phyloP scores from a whole-genome alignment of 2,888 invertebrate species.

The Octodonta nipae region DNA sequence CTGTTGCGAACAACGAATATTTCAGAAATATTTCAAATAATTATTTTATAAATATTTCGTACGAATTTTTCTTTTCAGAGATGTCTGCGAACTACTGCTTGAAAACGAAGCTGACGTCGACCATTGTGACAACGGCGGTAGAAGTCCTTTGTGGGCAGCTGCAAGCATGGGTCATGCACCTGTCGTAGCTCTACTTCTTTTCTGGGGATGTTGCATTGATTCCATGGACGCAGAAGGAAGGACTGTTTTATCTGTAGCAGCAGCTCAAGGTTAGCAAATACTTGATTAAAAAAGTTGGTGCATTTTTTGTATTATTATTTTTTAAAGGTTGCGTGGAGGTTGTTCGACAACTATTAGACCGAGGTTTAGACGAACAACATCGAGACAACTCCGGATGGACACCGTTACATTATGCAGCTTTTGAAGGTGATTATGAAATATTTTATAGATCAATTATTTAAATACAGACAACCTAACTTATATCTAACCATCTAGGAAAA shows the following conservation, averaged over 20 bases:
- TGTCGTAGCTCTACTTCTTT: conserved; percentile 72
- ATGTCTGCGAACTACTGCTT: conserved; percentile 78
- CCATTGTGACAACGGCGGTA: conserved; percentile 65
- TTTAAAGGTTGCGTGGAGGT: conserved; percentile 62
- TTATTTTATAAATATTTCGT: neutral
- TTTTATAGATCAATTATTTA: no score
- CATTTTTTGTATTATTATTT: neutral
- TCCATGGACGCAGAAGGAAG: conserved; percentile 88
- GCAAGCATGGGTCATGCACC: conserved; percentile 84
- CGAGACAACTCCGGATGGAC: conserved; percentile 95
- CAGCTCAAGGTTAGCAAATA: conserved; percentile 54
- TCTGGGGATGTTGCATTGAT: conserved; percentile 93
- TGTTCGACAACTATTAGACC: conserved; percentile 74
- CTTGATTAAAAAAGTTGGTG: neutral
- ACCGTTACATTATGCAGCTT: conserved; percentile 88
- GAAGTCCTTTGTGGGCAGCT: conserved; percentile 83
- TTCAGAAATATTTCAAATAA: no score
- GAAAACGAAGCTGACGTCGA: conserved; percentile 90
- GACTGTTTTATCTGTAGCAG: conserved; percentile 74
- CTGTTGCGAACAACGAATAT: no score
- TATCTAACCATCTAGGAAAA: no score
- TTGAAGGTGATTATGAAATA: conserved; percentile 53
- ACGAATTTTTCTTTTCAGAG: conserved; percentile 36
- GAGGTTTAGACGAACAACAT: conserved; percentile 76
- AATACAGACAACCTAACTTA: no score